Percentiles rank a stretch among this genome's conserved stretches.
phyloP scores from a whole-genome alignment of 2,113 vertebrate genomes.

The Hemiprocne comata region DNA sequence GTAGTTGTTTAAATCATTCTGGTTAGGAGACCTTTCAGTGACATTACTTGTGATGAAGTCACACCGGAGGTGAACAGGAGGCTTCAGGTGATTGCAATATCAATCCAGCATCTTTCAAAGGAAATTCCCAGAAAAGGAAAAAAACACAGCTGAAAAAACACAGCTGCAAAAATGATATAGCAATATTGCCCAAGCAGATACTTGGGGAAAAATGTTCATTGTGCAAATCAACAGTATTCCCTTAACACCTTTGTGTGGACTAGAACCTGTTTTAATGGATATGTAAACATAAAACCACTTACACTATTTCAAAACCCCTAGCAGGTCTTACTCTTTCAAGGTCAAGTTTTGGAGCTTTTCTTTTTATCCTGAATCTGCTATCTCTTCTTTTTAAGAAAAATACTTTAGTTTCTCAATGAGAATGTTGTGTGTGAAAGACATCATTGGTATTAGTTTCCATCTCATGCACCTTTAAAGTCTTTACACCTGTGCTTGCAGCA shows the following conservation, averaged over 20 bases:
- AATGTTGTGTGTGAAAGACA: background rate
- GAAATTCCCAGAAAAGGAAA: background rate
- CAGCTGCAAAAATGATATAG: background rate
- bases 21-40: background rate
- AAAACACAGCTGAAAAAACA: constrained; percentile 1
- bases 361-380: background rate
- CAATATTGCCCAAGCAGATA: background rate
- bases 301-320: background rate
- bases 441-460: background rate
- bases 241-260: background rate
- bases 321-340: background rate
- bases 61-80: background rate
- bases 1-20: background rate
- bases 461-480: background rate
- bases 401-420: background rate
- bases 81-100: background rate
- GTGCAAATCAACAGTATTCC: background rate
- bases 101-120: background rate
- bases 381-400: background rate
- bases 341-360: background rate
- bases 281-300: background rate
- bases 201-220: background rate
- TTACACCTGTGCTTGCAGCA: background rate
- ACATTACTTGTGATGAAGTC: background rate
- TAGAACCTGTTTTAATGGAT: background rate